These are phyloP conservation scores for Ivindomyrus marchei DNA, from an alignment of 2,113 vertebrate species.

Conservation along the genomic window DNA sequence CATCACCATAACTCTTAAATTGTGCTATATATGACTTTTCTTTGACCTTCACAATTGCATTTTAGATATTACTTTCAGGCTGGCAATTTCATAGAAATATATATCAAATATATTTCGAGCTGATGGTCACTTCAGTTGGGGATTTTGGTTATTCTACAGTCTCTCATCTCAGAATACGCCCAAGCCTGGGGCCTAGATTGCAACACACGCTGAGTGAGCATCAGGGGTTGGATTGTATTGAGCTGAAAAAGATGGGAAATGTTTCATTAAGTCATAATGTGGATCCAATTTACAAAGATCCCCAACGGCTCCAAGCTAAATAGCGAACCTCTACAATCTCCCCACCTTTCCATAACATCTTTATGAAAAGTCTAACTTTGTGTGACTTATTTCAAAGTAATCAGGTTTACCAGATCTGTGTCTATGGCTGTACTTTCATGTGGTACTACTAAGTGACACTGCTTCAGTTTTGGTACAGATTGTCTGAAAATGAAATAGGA, in stretches of 20 bases:
- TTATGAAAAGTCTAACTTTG: not conserved
- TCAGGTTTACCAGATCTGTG: not conserved
- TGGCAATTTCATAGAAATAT: not conserved
- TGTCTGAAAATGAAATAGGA: not conserved
- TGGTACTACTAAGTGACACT: not conserved
- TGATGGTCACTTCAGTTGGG: not conserved
- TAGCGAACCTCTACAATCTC: not conserved
- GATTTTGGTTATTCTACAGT: not conserved
- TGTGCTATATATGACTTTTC: not conserved
- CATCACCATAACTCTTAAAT: not conserved
- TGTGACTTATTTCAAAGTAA: not conserved
- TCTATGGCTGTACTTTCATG: not conserved
- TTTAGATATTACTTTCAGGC: not conserved
- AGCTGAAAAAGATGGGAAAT: not conserved
- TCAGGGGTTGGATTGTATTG: not conserved
- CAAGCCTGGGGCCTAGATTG: not conserved
- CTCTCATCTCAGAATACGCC: not conserved
- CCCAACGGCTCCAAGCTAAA: not conserved
- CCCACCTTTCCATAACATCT: not conserved
- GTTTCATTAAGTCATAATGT: not conserved
- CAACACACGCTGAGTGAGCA: not conserved
- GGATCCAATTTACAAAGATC: not conserved
- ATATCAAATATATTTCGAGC: not conserved
- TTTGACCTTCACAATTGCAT: not conserved
- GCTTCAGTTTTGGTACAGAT: not conserved